These are phyloP conservation scores for Philereme vetulata DNA, from an alignment of 2,888 invertebrate species.

Conservation along the genomic window DNA sequence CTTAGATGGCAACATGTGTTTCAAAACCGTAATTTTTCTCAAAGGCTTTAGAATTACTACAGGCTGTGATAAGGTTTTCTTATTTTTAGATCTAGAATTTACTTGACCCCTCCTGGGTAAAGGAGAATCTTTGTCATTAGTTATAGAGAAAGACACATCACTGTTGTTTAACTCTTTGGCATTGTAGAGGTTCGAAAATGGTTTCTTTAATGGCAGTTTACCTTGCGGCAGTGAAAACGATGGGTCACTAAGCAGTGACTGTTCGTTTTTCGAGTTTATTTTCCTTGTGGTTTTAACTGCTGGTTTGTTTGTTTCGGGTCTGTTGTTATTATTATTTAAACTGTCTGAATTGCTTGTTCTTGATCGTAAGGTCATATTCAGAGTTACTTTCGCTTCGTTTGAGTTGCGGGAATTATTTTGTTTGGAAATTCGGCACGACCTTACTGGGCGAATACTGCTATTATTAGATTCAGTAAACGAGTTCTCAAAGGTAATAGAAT, in stretches of 20 bases:
- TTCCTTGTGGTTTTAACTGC: constrained; percentile 8
- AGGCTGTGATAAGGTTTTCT: not conserved
- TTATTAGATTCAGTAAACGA: constrained; percentile 27
- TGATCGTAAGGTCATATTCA: constrained; percentile 1
- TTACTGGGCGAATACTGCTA: constrained; percentile 37
- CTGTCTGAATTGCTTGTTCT: constrained; percentile 25
- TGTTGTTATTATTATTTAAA: not conserved
- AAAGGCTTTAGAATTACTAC: constrained; percentile 6
- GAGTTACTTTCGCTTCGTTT: constrained; percentile 30
- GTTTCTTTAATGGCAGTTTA: constrained; percentile 12
- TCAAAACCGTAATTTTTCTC: not conserved
- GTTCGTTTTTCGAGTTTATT: constrained; percentile 2
- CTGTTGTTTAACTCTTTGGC: constrained; percentile 30
- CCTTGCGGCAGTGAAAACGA: constrained; percentile 18
- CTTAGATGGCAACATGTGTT: not conserved
- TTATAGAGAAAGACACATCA: constrained; percentile 42
- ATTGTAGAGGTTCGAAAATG: constrained; percentile 2
- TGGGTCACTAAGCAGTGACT: constrained; percentile 16
- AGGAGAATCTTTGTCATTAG: constrained; percentile 26
- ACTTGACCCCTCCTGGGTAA: constrained; percentile 15
- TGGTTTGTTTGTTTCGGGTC: constrained; percentile 4
- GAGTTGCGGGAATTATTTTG: constrained; percentile 24
- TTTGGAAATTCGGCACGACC: constrained; percentile 40
- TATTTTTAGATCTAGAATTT: constrained; percentile 7
- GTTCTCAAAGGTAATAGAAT: constrained; percentile 19